Percentiles rank a stretch among this genome's conserved stretches.
Conservation (phyloP, 1,140 invertebrate species). For the Mamestra configurata region DNA sequence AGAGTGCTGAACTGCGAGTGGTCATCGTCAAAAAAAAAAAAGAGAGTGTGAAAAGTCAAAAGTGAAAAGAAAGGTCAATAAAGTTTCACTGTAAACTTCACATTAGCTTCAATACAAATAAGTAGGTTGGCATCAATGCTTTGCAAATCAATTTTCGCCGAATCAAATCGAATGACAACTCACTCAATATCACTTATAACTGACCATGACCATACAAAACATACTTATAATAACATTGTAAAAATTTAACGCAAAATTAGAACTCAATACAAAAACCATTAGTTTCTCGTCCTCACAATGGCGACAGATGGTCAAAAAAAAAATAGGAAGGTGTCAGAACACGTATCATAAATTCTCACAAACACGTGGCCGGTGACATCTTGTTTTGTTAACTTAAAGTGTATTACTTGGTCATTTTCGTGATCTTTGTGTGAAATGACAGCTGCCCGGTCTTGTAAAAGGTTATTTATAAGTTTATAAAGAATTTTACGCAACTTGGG, state of each 20-base stretch:
- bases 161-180: slow-evolving; percentile 3
- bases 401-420: neutral
- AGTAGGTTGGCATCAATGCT: neutral
- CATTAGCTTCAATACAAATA: too few species aligned
- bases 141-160: neutral
- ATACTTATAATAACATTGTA: neutral
- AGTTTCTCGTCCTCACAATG: neutral
- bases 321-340: neutral
- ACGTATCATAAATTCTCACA: slow-evolving; percentile 1
- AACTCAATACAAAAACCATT: slow-evolving; percentile 35
- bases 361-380: slow-evolving; percentile 18
- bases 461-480: neutral
- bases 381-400: slow-evolving; percentile 5
- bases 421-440: neutral
- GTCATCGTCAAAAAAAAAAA: too few species aligned
- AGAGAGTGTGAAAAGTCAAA: too few species aligned
- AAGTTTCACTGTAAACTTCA: too few species aligned
- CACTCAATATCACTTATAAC: neutral
- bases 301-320: slow-evolving; percentile 6
- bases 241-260: slow-evolving; percentile 45
- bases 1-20: too few species aligned
- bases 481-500: too few species aligned
- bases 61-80: too few species aligned
- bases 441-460: neutral
- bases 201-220: neutral